phyloP scores from a whole-genome alignment of 2,888 invertebrate genomes.

The Callimorpha dominula region DNA sequence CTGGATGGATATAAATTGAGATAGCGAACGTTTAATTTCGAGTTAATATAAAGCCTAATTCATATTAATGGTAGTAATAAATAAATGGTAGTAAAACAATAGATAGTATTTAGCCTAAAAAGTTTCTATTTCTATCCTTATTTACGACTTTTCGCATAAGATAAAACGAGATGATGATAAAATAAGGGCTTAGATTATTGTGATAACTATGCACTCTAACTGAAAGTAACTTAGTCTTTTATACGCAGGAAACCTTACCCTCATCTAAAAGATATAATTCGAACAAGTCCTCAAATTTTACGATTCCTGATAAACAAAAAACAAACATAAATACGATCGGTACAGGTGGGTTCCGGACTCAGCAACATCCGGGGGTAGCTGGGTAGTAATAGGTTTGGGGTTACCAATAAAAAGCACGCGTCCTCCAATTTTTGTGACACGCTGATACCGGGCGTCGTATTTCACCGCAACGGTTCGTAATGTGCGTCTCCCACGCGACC shows the following conservation, averaged over 20 bases:
- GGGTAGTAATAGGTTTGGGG: constrained; percentile 21
- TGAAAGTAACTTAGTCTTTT: neutral
- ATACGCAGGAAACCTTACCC: neutral
- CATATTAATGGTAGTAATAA: too few relatives aligned
- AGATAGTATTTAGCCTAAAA: too few relatives aligned
- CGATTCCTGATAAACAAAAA: constrained; percentile 29
- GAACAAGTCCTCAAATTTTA: constrained; percentile 26
- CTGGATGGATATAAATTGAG: neutral
- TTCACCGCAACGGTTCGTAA: constrained; percentile 72
- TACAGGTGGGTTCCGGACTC: constrained; percentile 58
- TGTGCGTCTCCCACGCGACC: constrained; percentile 69
- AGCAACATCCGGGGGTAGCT: constrained; percentile 40
- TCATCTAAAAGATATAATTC: constrained; percentile 1
- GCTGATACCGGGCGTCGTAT: constrained; percentile 71
- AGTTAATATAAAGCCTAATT: neutral
- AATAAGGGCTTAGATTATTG: too few relatives aligned
- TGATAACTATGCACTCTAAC: too few relatives aligned
- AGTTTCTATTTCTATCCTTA: too few relatives aligned
- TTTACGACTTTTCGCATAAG: too few relatives aligned
- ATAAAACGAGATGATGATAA: too few relatives aligned
- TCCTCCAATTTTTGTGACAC: constrained; percentile 73
- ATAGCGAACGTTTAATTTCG: neutral
- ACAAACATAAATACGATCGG: constrained; percentile 50
- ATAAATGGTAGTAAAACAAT: too few relatives aligned
- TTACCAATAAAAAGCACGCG: constrained; percentile 72